Percentiles rank a stretch among this genome's conserved stretches.
Conservation (phyloP, 2,888 invertebrate species). For the Ectemnius cavifrons region DNA sequence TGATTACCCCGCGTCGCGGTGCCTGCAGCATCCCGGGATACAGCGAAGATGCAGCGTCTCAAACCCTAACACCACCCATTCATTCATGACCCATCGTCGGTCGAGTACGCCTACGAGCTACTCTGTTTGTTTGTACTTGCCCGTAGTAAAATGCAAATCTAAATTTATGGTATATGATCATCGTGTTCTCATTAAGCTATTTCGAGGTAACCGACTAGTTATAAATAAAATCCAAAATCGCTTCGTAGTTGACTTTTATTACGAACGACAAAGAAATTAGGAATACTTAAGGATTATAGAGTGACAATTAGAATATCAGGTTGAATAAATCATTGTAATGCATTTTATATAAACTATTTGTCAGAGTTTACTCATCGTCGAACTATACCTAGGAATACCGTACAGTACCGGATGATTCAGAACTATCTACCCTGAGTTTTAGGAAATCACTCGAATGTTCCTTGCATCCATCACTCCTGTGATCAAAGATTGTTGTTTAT, state of each 20-base stretch:
- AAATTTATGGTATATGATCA: conserved; percentile 4
- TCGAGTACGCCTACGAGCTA: background rate
- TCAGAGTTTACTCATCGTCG: background rate
- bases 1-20: conserved; percentile 59
- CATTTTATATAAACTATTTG: background rate
- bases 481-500: background rate
- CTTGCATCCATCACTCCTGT: background rate
- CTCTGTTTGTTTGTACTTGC: background rate
- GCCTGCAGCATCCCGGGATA: background rate
- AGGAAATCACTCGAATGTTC: background rate
- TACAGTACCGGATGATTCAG: background rate
- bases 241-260: no score
- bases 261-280: no score
- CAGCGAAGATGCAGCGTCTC: conserved; percentile 8
- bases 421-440: background rate
- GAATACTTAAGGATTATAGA: no score
- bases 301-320: no score
- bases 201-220: no score
- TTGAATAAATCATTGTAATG: background rate
- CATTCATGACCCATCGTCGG: conserved; percentile 32
- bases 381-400: background rate
- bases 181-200: background rate
- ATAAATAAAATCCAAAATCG: no score
- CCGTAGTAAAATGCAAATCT: background rate
- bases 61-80: conserved; percentile 8